A percentile compares a stretch with the other conserved stretches of the same genome.
These are phyloP conservation scores for Gasterosteus aculeatus DNA, from an alignment of 2,113 vertebrate genomes.

Conservation along the genomic window DNA sequence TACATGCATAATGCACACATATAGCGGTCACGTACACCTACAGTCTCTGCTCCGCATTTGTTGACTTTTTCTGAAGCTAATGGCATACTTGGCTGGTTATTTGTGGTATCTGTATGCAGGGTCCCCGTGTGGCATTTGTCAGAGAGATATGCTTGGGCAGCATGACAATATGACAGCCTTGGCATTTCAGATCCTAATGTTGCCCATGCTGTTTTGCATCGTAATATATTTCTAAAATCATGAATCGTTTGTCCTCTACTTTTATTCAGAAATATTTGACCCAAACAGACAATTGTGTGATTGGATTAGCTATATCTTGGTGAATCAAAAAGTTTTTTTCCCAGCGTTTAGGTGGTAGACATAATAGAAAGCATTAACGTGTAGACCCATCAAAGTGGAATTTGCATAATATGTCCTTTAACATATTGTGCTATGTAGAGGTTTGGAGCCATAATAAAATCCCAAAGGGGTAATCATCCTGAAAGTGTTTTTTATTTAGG, in stretches of 20 bases:
- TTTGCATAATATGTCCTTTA: no score
- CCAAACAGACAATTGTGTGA: background rate
- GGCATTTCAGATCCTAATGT: conserved; percentile 80
- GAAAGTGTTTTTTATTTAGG: no score
- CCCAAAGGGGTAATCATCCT: no score
- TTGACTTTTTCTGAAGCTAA: conserved; percentile 30
- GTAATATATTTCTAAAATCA: conserved; percentile 55
- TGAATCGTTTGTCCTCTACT: conserved; percentile 22
- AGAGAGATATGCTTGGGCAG: conserved; percentile 70
- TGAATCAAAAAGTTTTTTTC: no score
- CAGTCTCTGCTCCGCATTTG: background rate
- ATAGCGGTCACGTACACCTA: background rate
- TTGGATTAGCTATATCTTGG: background rate
- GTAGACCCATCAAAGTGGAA: no score
- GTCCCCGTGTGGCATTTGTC: conserved; percentile 73
- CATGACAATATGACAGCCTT: conserved; percentile 77
- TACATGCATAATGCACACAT: background rate
- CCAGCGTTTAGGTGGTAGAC: no score
- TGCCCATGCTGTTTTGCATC: conserved; percentile 75
- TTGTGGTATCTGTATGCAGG: conserved; percentile 70
- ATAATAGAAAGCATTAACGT: no score
- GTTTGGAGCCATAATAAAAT: no score
- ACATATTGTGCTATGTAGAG: no score
- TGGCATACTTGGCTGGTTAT: conserved; percentile 27
- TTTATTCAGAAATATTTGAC: conserved; percentile 47